phyloP scores from a whole-genome alignment of 2,888 invertebrate genomes.

The Dermolepida albohirtum region DNA sequence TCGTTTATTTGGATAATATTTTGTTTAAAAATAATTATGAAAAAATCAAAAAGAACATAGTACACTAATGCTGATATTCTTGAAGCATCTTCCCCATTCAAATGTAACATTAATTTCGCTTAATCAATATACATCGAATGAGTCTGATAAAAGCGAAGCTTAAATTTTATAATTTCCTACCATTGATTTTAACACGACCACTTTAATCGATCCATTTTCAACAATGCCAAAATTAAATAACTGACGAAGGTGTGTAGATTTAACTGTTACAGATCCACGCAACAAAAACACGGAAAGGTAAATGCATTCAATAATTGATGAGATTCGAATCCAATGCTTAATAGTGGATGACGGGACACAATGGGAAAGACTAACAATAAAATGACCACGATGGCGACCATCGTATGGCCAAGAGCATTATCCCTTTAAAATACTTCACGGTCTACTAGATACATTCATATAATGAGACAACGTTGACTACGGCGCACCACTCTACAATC shows the following conservation, averaged over 20 bases:
- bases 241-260: slow-evolving; percentile 39
- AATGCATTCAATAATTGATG: background rate
- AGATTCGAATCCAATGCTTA: slow-evolving; percentile 28
- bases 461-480: slow-evolving; percentile 43
- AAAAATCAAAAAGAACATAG: too few species aligned
- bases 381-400: slow-evolving; percentile 4
- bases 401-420: slow-evolving; percentile 20
- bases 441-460: slow-evolving; percentile 47
- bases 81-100: too few species aligned
- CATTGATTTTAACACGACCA: slow-evolving; percentile 13
- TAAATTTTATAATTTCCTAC: slow-evolving; percentile 6
- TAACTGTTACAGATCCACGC: slow-evolving; percentile 2
- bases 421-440: slow-evolving; percentile 48
- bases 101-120: too few species aligned
- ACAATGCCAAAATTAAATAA: slow-evolving; percentile 34
- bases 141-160: too few species aligned
- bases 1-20: too few species aligned
- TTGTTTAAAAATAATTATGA: too few species aligned
- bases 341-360: slow-evolving; percentile 42
- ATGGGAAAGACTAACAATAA: slow-evolving; percentile 35
- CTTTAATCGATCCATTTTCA: slow-evolving; percentile 17
- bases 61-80: too few species aligned
- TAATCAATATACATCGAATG: too few species aligned
- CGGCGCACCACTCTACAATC: slow-evolving; percentile 52
- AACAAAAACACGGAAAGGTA: background rate